Base-by-base conservation (phyloP, 2,888 invertebrate species). In the Bursaphelenchus okinawaensis region DNA sequence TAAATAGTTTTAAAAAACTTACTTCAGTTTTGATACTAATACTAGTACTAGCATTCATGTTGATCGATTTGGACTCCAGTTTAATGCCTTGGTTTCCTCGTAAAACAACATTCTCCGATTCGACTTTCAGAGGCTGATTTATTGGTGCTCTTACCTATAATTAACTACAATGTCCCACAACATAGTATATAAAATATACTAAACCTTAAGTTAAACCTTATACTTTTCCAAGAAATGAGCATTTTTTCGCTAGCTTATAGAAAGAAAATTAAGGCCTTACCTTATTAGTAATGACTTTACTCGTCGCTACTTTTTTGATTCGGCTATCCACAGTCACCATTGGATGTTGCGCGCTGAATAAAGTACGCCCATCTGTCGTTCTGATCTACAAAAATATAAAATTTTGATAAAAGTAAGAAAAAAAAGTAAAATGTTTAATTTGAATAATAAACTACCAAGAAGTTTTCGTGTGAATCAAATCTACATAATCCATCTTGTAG, bases 291-390 rank as follows among this genome's bases (percentile, higher is more conserved):
- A 78, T 67, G 19, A 78, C 76, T 22, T 75, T 67, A 16, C 65
- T 65, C 0, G 79, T 64, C 16, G 75, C 62, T 52, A 78, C 63
- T 54, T 76, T 70, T 57, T 78, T 79, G 20, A 81, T 79, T 55
- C 69, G 66, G 19, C 71, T 68, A 55, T 81, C 81, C 31, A 81
- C 73, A 19, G 68, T 69, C 20, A 81, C 70, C 27, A 76, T 72
- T 6, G 81, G 81, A 65, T 81, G 75, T n/a, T 72, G 71, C 16
- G 81, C 81, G 28, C 75, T 75, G 67, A 81, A 81, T 16, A 81
- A 62, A 1, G 77, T 75, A 56, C 76, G 69, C 6, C 74, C 75
- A n/a, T 69, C 71, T 7, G 69, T 63, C 26, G 52, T 67, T 9
- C 40, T 55, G 12, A 65, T 20, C 60, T 59, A 59, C 19, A 52